Evolutionary conservation across 2,797 vertebrate species (phyloP), one percentile per base, ranked within the genome.

Genomic region (Mormyrops boulengeri): DNA sequence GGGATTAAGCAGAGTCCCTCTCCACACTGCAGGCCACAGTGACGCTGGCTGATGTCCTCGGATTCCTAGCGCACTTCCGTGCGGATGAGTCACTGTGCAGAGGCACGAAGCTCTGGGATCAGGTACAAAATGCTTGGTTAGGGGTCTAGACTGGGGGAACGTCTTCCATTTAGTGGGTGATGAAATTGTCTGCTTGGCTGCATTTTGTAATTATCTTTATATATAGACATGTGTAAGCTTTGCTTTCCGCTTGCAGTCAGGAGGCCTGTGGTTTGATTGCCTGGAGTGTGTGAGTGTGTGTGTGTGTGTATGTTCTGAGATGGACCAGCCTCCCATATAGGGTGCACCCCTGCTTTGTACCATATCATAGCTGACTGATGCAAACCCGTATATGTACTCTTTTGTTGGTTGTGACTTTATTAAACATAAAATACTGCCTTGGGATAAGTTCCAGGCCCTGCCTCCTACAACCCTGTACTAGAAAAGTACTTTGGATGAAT

Each of bases 31-130:
- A 96, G 96, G 93, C 91, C 26, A 73, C 91, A 19, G 96, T 99
- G 53, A 97, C 96, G 3, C 91, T 98, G 3, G 94, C 96, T 47
- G 97, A 99, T 55, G 49, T 98, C 89, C 96, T 98, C 82, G 94
- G 92, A 90, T 97, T 99, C 91, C 95, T 99, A 91, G 90, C 94
- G 86, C 96, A 95, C 91, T 96, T 99, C 91, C 96, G 95, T 91
- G 94, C 95, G 66, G 97, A 99, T 0, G 98, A 99, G 90, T 98
- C 97, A 0, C 93, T 99, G 17, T 94, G 96, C 87, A 95, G 97
- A 91, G 97, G 97, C 26, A 97, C 97, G 0, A 26, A 87, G 2
- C 92, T 98, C 7, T 99, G 98, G 98, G 93, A 92, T 89, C 95
- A 97, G 98, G 98, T 99, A 93, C 1, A 77, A 85, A 19, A 38